Percentiles rank a stretch among this genome's conserved stretches.
These are phyloP conservation scores for Patagioenas fasciata DNA, from an alignment of 2,113 vertebrate genomes.

Conservation along the genomic window DNA sequence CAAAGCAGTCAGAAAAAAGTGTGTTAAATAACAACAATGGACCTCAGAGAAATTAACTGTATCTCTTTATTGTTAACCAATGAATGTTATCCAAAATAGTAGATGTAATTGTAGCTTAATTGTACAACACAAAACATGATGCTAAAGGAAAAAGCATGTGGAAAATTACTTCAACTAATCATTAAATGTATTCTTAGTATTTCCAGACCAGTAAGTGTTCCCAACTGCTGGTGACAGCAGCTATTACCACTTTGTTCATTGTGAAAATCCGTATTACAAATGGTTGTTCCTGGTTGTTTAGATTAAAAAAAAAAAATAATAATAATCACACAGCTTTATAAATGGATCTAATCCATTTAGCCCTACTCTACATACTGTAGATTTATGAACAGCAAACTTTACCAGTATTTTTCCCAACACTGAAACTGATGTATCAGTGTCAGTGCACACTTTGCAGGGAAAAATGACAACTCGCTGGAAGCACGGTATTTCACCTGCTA, in stretches of 20 bases:
- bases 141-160: conserved; percentile 69
- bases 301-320: conserved; percentile 43
- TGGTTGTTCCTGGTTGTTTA: conserved; percentile 69
- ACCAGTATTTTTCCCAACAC: conserved; percentile 68
- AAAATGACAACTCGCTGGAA: conserved; percentile 53
- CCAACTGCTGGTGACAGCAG: conserved; percentile 68
- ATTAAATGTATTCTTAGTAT: conserved; percentile 66
- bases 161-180: conserved; percentile 69
- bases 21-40: conserved; percentile 79
- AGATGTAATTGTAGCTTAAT: conserved; percentile 79
- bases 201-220: conserved; percentile 71
- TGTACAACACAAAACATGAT: conserved; percentile 82
- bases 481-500: conserved; percentile 61
- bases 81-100: conserved; percentile 84
- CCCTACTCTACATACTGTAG: conserved; percentile 73
- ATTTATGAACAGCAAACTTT: conserved; percentile 74
- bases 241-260: conserved; percentile 65
- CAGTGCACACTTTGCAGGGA: conserved; percentile 58
- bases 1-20: conserved; percentile 23
- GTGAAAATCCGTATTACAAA: conserved; percentile 73
- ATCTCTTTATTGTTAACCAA: conserved; percentile 89
- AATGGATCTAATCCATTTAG: conserved; percentile 77
- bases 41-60: conserved; percentile 77
- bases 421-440: conserved; percentile 63
- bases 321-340: conserved; percentile 71